These are phyloP conservation scores for Falco peregrinus DNA, from an alignment of 2,797 vertebrate genomes.

Conservation along the genomic window DNA sequence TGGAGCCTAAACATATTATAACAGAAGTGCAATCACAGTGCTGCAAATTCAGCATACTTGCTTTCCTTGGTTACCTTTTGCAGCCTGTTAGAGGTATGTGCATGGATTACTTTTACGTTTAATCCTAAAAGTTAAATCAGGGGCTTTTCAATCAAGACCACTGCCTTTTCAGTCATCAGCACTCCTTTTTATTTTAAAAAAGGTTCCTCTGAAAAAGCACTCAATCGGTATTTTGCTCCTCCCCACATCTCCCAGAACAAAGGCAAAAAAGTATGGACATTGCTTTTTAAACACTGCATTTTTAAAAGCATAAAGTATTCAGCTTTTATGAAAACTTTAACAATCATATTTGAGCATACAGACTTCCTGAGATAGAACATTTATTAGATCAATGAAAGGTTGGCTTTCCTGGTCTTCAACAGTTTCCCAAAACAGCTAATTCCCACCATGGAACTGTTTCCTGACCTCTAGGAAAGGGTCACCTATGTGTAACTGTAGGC, in stretches of 20 bases:
- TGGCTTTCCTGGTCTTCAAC: background rate
- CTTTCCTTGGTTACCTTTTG: background rate
- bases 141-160: background rate
- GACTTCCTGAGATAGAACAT: background rate
- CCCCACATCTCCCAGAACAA: background rate
- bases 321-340: background rate
- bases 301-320: background rate
- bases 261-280: background rate
- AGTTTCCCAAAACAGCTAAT: background rate
- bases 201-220: background rate
- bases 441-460: constrained; percentile 19
- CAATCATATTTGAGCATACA: background rate
- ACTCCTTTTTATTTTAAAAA: background rate
- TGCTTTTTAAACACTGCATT: background rate
- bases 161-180: background rate
- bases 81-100: background rate
- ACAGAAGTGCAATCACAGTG: background rate
- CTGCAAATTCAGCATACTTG: background rate
- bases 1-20: background rate
- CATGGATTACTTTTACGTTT: background rate
- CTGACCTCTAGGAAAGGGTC: constrained; percentile 33
- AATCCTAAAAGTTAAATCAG: background rate
- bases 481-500: constrained; percentile 30
- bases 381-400: background rate
- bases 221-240: background rate